Base-by-base conservation (phyloP, 1,140 invertebrate genomes). In the Drosophila tristis region DNA sequence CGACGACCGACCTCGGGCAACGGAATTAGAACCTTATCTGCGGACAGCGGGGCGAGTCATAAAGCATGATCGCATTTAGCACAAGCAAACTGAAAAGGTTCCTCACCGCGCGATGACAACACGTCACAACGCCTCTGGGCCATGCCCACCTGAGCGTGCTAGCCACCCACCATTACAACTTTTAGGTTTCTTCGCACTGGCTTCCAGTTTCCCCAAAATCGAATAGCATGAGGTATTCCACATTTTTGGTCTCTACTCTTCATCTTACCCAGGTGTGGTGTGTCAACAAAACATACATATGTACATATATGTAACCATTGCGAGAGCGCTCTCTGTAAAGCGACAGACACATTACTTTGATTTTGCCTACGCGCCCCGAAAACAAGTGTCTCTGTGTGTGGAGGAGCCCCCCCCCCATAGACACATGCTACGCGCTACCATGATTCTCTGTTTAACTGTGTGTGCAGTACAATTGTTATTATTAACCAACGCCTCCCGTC, bases 331-430 rank as follows among this genome's bases (percentile, higher is more conserved):
- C 35, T 39, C 35, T 11, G 11, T 3, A 39, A 39, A 39, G 35
- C 35, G 35, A 39, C 35, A 29, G 5, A 29, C 5, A 39, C 20
- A 42, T 50, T 71, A 58, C 73, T 57, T 55, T 67, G 51, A 50
- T 87, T 87, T 86, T 86, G 82, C 78, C 68, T 82, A 81, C 70
- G 74, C 64, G 62, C 54, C 67, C 74, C 74, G 72, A 82, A 86
- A 86, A 64, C 53, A 66, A 67, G 56, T 81, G 42, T 65, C 72
- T 47, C 15, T 44, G 26, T 49, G 62, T 50, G 23, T 54, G 47
- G 47, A 35, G 20, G 31, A 31, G 35, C 35, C 35, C 11, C 13
- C 35, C 11, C 13, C 35, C 1, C 31, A 31, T 9, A 31, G 0
- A 31, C 29, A 9, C 31, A 39, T 26, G 61, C 45, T 11, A 20